Conservation (phyloP, 2,888 invertebrate genomes). For the Dolichopus griseipennis region DNA sequence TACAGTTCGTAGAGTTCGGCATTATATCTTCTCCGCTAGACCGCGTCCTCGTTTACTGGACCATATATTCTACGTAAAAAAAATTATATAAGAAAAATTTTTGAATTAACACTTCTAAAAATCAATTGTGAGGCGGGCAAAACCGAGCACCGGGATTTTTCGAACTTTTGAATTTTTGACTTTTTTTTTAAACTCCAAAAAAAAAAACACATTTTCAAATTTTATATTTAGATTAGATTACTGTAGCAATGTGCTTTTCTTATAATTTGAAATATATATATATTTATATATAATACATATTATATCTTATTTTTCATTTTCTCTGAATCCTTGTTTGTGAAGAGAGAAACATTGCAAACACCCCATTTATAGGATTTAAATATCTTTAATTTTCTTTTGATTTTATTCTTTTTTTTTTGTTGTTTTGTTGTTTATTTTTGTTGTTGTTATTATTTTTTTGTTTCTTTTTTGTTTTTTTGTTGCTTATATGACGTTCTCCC, state of each 20-base stretch:
- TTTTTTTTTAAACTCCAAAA: not conserved
- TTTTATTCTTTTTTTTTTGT: not conserved
- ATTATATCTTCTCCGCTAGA: too few relatives aligned
- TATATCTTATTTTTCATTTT: not conserved
- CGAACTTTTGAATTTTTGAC: not conserved
- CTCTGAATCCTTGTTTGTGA: not conserved
- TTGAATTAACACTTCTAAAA: too few relatives aligned
- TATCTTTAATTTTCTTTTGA: not conserved
- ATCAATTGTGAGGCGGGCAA: too few relatives aligned
- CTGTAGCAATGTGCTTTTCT: constrained; percentile 3
- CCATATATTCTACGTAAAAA: too few relatives aligned
- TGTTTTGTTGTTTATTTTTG: not conserved
- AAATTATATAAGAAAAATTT: too few relatives aligned
- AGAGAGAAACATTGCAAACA: not conserved
- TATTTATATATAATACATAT: not conserved
- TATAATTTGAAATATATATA: not conserved
- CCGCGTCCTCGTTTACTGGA: too few relatives aligned
- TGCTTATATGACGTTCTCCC: not conserved
- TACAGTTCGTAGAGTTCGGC: too few relatives aligned
- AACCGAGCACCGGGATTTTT: too few relatives aligned
- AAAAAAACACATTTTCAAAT: not conserved
- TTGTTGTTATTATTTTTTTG: not conserved
- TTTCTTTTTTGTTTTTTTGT: not conserved
- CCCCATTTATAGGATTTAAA: constrained; percentile 6
- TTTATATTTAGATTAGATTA: not conserved